Percentiles rank a stretch among this genome's conserved stretches.
Evolutionary conservation across 2,113 vertebrate genomes (phyloP).

Genomic region (Mystacornis crossleyi): DNA sequence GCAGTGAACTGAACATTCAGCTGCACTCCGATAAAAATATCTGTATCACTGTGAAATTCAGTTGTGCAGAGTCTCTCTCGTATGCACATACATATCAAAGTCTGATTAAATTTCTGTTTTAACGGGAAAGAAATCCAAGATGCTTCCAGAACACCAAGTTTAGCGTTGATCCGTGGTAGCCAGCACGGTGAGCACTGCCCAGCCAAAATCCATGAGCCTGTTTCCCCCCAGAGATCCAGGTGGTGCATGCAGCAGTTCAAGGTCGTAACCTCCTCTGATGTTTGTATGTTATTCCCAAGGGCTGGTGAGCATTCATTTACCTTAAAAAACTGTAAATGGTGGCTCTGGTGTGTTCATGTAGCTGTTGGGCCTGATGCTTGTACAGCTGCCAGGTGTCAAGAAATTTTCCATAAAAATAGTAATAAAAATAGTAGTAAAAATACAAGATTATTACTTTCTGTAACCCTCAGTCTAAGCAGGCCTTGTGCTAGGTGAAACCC

Average conservation of each 20-base stretch:
- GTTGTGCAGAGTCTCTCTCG: background rate
- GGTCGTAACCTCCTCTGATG: background rate
- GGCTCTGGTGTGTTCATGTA: background rate
- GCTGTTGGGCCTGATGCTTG: background rate
- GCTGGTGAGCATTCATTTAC: background rate
- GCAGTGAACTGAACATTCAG: background rate
- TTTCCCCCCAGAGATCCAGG: background rate
- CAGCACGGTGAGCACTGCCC: background rate
- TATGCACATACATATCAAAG: accelerated
- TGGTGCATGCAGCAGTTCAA: accelerated
- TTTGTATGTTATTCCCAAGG: background rate
- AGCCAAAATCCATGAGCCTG: background rate
- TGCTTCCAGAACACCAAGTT: background rate
- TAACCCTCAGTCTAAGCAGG: background rate
- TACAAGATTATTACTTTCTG: background rate
- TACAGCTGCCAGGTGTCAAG: background rate
- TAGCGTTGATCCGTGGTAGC: accelerated
- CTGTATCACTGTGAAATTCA: background rate
- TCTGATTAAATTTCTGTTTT: background rate
- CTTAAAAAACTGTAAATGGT: background rate
- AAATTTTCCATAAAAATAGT: background rate
- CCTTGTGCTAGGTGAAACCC: background rate
- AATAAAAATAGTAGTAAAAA: too few relatives aligned
- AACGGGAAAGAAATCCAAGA: background rate
- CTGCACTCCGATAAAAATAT: background rate